Evolutionary conservation across 2,888 invertebrate genomes (phyloP), one percentile per base, ranked within the genome.

Genomic region (Cantharis nigra): DNA sequence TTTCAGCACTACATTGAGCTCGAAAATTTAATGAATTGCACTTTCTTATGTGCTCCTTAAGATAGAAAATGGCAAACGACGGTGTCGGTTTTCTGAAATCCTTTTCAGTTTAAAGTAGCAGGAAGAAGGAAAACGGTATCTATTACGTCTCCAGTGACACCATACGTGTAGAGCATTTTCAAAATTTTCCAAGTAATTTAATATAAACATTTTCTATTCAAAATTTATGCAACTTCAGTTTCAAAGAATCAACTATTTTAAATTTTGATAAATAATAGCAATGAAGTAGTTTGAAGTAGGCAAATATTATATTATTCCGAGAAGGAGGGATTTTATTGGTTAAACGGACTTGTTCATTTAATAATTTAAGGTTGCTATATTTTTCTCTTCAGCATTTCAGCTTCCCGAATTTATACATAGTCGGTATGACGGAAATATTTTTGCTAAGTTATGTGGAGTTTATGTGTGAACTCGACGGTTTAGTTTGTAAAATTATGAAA

Each of bases 1-100:
- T 69, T 72, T 72, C 70, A 76, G 63, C 33, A 72, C 73, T 23
- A 69, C 23, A 30, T 69, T 49, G 65, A 62, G 70, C 63, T 26
- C 73, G 70, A 76, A 76, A 76, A 65, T 76, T 76, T 76, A 76
- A 76, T 76, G 76, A 76, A 76, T 65, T 70, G 65, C 76, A 49
- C 11, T 73, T 72, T 76, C 73, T 70, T 70, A 69, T 64, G 70
- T 76, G 65, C 70, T 65, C 9, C 9, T 70, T 16, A 26, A 73
- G 72, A 30, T 76, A 72, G 64, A 72, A 76, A 67, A 67, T 72
- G 70, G 65, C 30, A 70, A 64, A 49, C 76, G 71, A 71, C 74
- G 69, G 63, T 23, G 30, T 63, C 62, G 23, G 76, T 72, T 72
- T 67, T 28, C 23, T 28, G 30, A 69, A 73, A 69, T 28, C 49